Conservation (phyloP, 2,888 invertebrate genomes). For the Cerastis rubricosa region DNA sequence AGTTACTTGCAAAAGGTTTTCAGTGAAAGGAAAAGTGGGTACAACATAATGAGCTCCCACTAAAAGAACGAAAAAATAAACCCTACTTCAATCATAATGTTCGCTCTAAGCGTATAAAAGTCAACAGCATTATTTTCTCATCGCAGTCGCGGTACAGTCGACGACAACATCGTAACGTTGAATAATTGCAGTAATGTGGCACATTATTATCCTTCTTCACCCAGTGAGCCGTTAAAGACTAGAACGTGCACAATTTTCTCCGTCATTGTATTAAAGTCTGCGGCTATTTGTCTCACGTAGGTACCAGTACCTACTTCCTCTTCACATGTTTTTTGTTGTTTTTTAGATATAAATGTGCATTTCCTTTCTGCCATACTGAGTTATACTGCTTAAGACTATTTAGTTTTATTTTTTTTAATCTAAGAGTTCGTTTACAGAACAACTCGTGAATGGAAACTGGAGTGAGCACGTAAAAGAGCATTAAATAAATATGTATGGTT, state of each 20-base stretch:
- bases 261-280: conserved; percentile 72
- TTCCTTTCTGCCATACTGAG: not conserved
- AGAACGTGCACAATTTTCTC: conserved; percentile 13
- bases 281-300: conserved; percentile 57
- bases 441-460: too few relatives aligned
- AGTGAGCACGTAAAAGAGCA: not conserved
- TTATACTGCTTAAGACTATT: not conserved
- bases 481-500: not conserved
- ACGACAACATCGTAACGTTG: conserved; percentile 69
- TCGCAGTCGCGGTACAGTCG: conserved; percentile 46
- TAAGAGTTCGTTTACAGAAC: too few relatives aligned
- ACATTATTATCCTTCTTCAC: conserved; percentile 69
- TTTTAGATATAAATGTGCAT: not conserved
- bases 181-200: conserved; percentile 73
- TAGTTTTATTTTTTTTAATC: too few relatives aligned
- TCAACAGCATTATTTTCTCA: conserved; percentile 68
- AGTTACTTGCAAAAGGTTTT: not conserved
- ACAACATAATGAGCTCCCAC: not conserved
- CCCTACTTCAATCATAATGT: not conserved
- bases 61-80: not conserved
- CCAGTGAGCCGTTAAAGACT: conserved; percentile 6
- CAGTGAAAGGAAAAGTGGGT: not conserved
- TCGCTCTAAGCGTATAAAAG: conserved; percentile 13
- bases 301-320: too few relatives aligned
- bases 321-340: too few relatives aligned